Conservation (phyloP, 2,797 vertebrate genomes). For the Rhinella marina region DNA sequence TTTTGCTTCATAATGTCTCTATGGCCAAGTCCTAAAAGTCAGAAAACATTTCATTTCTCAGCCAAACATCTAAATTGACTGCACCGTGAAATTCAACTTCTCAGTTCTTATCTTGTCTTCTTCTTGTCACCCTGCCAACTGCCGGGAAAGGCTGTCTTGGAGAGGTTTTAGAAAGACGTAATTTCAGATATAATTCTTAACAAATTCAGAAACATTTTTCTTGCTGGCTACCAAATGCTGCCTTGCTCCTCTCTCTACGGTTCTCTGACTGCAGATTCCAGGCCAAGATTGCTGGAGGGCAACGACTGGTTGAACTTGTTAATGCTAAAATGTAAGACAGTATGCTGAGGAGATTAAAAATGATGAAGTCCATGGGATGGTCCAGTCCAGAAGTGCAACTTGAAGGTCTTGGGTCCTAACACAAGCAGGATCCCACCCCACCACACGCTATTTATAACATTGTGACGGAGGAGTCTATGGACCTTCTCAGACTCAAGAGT, state of each 20-base stretch:
- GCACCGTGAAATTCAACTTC: background rate
- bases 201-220: constrained; percentile 29
- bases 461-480: too few species aligned
- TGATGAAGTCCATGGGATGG: background rate
- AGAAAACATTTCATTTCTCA: background rate
- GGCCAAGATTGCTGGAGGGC: constrained; percentile 5
- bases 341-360: background rate
- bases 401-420: too few species aligned
- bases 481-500: too few species aligned
- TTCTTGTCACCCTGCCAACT: constrained; percentile 40
- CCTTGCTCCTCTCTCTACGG: background rate
- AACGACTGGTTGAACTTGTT: background rate
- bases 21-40: constrained; percentile 1
- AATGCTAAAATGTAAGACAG: background rate
- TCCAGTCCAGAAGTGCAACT: background rate
- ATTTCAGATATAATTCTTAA: constrained; percentile 44
- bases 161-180: constrained; percentile 23
- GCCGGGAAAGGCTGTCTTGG: constrained; percentile 19
- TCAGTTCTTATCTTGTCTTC: constrained; percentile 39
- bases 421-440: too few species aligned
- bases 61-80: constrained; percentile 50
- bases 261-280: background rate
- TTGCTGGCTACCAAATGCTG: constrained; percentile 19
- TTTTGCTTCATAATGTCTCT: background rate
- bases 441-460: too few species aligned